Evolutionary conservation across 2,797 vertebrate genomes (phyloP), one percentile per base, ranked within the genome.

Genomic region (Perdix hodgsoniae): DNA sequence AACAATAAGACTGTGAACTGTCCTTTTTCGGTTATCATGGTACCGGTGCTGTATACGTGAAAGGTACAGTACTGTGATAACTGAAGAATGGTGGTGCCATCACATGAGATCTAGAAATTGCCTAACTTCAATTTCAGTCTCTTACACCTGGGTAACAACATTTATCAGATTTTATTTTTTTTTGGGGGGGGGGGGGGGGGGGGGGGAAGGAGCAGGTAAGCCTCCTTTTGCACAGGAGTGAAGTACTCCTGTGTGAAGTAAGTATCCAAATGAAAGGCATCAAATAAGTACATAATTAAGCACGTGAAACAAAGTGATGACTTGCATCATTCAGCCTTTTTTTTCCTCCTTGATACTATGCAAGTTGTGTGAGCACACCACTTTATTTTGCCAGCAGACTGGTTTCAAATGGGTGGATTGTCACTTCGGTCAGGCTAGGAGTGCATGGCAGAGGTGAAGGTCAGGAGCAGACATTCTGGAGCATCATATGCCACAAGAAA

Each of bases 61-160:
- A 98, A 98, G 98, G 99, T 99, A 99, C 99, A 99, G 99, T 99
- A 99, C 99, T 99, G 99, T 99, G 99, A 99, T 99, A 99, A 99
- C 99, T 99, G 99, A 99, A 99, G 99, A 99, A 99, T 99, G 99
- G 98, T 98, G 98, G 99, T 99, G 99, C 99, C 99, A 98, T 99
- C 99, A 97, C 99, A 95, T 98, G 97, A 96, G 96, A 97, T 64
- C 42, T 95, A 92, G 88, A 72, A 87, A 75, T 95, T 94, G 74
- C 37, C 47, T 95, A 81, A 69, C 64, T 59, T n/a, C 45, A 90
- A 5, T 73, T 89, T 84, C 75, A 88, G 23, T 33, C 67, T n/a
- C 33, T 75, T 70, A 27, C 57, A 78, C 31, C 40, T 86, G 92
- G 76, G 44, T 78, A 95, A 65, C 45, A 69, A 12, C 18, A n/a